Conservation (phyloP, 2,888 invertebrate genomes). For the Corbicula japonica region DNA sequence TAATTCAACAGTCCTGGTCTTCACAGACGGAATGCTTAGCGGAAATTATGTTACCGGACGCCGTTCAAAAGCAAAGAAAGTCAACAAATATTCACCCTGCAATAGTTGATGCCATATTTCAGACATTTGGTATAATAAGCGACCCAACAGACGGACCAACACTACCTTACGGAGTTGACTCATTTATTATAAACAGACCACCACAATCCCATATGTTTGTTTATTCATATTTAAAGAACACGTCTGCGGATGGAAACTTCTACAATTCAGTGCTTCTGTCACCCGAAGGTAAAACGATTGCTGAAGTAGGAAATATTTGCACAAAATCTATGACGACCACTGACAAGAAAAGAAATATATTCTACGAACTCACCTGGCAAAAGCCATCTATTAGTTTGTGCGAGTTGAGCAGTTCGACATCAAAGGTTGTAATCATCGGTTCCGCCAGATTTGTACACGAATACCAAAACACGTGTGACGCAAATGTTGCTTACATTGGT, state of each 20-base stretch:
- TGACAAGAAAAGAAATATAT: background rate
- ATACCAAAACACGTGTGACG: background rate
- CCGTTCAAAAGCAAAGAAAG: slow-evolving; percentile 42
- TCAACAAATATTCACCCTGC: slow-evolving; percentile 62
- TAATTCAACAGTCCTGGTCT: slow-evolving; percentile 30
- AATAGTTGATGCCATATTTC: slow-evolving; percentile 62
- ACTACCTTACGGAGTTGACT: slow-evolving; percentile 47
- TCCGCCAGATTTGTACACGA: background rate
- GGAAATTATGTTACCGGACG: slow-evolving; percentile 39
- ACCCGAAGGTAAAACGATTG: slow-evolving; percentile 60
- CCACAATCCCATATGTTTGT: slow-evolving; percentile 55
- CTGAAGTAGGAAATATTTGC: slow-evolving; percentile 55
- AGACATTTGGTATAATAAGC: slow-evolving; percentile 48
- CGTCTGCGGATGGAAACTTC: too few species aligned
- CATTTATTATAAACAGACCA: slow-evolving; percentile 37
- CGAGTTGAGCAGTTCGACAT: background rate
- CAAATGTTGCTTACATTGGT: background rate
- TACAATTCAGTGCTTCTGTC: slow-evolving; percentile 61
- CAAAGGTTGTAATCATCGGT: background rate
- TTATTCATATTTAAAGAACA: too few species aligned
- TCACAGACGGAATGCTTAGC: slow-evolving; percentile 56
- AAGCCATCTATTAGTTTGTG: background rate
- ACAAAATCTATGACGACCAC: slow-evolving; percentile 5
- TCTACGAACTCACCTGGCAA: background rate
- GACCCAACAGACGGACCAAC: background rate